Conservation (phyloP, 2,113 vertebrate species). For the Dicentrarchus labrax region DNA sequence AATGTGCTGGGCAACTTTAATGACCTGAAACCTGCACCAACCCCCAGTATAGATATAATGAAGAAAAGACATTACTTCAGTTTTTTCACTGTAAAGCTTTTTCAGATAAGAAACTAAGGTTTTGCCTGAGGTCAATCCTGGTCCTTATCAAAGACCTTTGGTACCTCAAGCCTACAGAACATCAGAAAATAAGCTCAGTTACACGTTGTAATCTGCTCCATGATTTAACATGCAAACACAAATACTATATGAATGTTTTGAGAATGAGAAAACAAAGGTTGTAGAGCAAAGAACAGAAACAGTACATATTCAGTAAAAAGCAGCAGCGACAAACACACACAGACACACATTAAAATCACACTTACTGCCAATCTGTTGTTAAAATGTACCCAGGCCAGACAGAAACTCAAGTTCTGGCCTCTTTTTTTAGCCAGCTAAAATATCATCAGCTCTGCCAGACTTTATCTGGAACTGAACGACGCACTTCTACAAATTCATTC, state of each 20-base stretch:
- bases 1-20: neutral
- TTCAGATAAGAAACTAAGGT: constrained; percentile 3
- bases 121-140: neutral
- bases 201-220: neutral
- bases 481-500: neutral
- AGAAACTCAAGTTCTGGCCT: constrained; percentile 47
- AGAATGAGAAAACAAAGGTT: neutral
- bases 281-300: constrained; percentile 2
- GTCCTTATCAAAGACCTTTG: constrained; percentile 26
- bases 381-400: constrained; percentile 72
- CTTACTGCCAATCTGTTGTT: constrained; percentile 81
- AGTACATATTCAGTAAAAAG: neutral
- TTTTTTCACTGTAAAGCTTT: neutral
- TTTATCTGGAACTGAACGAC: neutral
- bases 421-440: constrained; percentile 26
- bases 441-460: constrained; percentile 27
- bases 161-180: neutral
- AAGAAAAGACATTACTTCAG: neutral
- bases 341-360: constrained; percentile 74
- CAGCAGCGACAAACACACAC: constrained; percentile 38
- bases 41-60: neutral
- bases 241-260: neutral
- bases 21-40: neutral
- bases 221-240: constrained; percentile 41
- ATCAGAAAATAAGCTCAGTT: neutral